Percentiles rank a stretch among this genome's conserved stretches.
These are phyloP conservation scores for Zapornia atra DNA, from an alignment of 2,113 vertebrate genomes.

Conservation along the genomic window DNA sequence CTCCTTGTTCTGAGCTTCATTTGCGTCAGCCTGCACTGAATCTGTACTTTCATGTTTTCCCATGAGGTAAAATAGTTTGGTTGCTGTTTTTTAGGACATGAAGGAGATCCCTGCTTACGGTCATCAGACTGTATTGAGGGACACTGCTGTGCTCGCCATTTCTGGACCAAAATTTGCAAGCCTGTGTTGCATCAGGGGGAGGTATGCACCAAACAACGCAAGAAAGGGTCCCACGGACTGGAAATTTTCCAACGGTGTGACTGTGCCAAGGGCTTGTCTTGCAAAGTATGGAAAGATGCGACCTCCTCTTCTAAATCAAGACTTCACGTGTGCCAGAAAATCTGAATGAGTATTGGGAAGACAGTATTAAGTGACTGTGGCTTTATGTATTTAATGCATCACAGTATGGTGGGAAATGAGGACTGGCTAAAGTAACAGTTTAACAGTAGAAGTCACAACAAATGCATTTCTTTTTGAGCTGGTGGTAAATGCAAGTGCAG, in stretches of 20 bases:
- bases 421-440: slow-evolving; percentile 14
- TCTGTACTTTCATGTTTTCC: neutral
- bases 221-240: slow-evolving; percentile 91
- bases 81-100: slow-evolving; percentile 81
- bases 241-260: slow-evolving; percentile 97
- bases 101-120: slow-evolving; percentile 90
- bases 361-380: slow-evolving; percentile 49
- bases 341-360: slow-evolving; percentile 74
- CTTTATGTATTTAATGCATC: slow-evolving; percentile 66
- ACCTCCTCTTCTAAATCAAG: slow-evolving; percentile 95
- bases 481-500: neutral
- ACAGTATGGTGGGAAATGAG: slow-evolving; percentile 26
- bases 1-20: neutral
- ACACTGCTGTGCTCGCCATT: slow-evolving; percentile 93
- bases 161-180: slow-evolving; percentile 98
- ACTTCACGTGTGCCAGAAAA: slow-evolving; percentile 96
- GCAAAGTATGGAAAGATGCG: slow-evolving; percentile 98
- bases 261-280: slow-evolving; percentile 94
- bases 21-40: neutral
- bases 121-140: slow-evolving; percentile 91
- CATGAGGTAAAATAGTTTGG: neutral
- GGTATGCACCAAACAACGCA: slow-evolving; percentile 92
- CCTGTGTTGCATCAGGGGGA: slow-evolving; percentile 92
- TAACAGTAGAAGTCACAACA: slow-evolving; percentile 13
- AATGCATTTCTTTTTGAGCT: slow-evolving; percentile 41